Evolutionary conservation across 2,797 vertebrate genomes (phyloP).

Genomic region (Hydrocynus forskahlii): DNA sequence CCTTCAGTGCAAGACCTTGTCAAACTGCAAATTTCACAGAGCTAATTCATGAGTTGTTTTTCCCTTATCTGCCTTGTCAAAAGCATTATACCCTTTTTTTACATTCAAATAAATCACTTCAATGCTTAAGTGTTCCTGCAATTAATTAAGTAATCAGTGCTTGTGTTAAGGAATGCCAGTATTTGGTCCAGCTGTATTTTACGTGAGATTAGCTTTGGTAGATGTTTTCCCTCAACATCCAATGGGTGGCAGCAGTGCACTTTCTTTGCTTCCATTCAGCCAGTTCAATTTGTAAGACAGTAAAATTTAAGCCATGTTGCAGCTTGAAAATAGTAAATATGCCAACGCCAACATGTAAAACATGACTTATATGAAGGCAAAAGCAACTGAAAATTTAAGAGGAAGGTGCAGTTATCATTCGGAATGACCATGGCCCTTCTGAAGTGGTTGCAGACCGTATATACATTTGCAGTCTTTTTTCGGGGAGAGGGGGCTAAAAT

Average conservation of each 20-base stretch:
- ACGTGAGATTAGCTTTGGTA: background rate
- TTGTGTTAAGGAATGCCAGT: background rate
- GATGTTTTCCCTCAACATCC: conserved; percentile 52
- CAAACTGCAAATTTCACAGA: conserved; percentile 36
- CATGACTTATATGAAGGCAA: background rate
- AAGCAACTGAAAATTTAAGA: background rate
- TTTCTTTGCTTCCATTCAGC: conserved; percentile 28
- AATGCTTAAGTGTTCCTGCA: conserved; percentile 65
- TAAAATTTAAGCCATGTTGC: background rate
- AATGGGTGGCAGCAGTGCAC: conserved; percentile 73
- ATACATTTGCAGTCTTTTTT: background rate
- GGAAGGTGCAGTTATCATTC: background rate
- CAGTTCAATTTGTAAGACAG: background rate
- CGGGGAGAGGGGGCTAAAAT: background rate
- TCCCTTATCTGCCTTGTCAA: conserved; percentile 64
- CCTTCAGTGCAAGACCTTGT: conserved; percentile 20
- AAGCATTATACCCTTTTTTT: conserved; percentile 66
- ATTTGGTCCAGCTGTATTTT: background rate
- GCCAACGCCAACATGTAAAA: background rate
- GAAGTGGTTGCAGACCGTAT: background rate
- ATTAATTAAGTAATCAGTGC: background rate
- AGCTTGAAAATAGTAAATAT: background rate
- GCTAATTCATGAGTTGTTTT: conserved; percentile 60
- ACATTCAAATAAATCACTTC: conserved; percentile 77
- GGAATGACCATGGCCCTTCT: background rate